These are phyloP conservation scores for Strigops habroptila DNA, from an alignment of 2,113 vertebrate species.

Conservation along the genomic window DNA sequence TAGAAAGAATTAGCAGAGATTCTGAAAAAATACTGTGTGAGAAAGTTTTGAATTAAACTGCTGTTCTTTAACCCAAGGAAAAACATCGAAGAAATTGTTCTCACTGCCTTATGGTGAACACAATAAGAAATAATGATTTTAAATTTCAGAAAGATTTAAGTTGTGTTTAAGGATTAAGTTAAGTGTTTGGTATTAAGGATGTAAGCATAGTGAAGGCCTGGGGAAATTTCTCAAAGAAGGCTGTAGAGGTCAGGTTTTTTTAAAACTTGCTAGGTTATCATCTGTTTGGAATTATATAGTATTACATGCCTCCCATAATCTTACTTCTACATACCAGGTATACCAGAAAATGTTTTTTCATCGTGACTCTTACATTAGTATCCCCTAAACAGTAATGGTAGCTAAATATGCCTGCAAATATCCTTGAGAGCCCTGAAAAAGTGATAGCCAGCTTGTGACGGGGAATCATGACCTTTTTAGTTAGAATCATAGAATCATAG, in stretches of 20 bases:
- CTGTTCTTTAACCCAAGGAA: neutral
- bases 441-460: neutral
- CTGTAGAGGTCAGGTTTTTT: neutral
- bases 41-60: neutral
- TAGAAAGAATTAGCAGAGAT: neutral
- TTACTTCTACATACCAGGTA: neutral
- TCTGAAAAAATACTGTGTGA: neutral
- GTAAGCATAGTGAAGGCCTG: neutral
- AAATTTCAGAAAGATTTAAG: neutral
- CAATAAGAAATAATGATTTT: neutral
- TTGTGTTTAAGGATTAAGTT: neutral
- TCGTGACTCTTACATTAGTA: neutral
- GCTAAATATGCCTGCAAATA: neutral
- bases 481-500: too few relatives aligned
- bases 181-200: accelerated
- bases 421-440: neutral
- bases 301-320: neutral
- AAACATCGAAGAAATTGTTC: neutral
- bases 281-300: neutral
- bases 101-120: accelerated
- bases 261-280: neutral
- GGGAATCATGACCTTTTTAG: neutral
- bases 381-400: neutral
- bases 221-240: neutral
- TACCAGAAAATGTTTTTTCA: neutral